Conservation (phyloP, 2,797 vertebrate genomes). For the Pseudochaenichthys georgianus region DNA sequence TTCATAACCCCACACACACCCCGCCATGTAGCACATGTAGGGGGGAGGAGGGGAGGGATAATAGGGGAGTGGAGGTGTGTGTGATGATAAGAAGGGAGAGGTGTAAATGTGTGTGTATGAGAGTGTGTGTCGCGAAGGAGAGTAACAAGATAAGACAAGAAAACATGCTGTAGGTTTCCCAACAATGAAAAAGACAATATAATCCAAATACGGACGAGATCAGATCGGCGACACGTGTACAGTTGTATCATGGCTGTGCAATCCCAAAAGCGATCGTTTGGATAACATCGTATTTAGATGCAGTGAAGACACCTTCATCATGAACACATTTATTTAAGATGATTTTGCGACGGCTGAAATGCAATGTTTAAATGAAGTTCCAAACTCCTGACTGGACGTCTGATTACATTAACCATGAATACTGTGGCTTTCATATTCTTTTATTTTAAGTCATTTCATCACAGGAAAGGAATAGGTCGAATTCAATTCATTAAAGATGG, state of each 20-base stretch:
- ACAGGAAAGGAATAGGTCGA: not conserved
- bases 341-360: not conserved
- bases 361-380: not conserved
- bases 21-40: slow-evolving; percentile 78
- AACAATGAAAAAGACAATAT: slow-evolving; percentile 11
- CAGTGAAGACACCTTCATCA: not conserved
- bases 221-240: not conserved
- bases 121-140: slow-evolving; percentile 11
- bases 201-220: not conserved
- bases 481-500: slow-evolving; percentile 12
- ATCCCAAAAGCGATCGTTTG: not conserved
- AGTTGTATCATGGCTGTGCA: not conserved
- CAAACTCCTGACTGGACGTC: not conserved
- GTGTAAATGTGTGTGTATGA: slow-evolving; percentile 43
- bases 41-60: slow-evolving; percentile 65
- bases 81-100: slow-evolving; percentile 62
- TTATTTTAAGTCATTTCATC: not conserved
- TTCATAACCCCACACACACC: slow-evolving; percentile 83
- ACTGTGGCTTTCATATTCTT: not conserved
- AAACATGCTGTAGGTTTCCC: slow-evolving; percentile 5
- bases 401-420: not conserved
- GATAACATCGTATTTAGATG: not conserved
- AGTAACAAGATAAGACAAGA: slow-evolving; percentile 25
- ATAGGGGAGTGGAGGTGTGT: slow-evolving; percentile 55
- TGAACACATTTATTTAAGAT: not conserved